Evolutionary conservation across 2,797 vertebrate species (phyloP).

Genomic region (Rhinella marina): DNA sequence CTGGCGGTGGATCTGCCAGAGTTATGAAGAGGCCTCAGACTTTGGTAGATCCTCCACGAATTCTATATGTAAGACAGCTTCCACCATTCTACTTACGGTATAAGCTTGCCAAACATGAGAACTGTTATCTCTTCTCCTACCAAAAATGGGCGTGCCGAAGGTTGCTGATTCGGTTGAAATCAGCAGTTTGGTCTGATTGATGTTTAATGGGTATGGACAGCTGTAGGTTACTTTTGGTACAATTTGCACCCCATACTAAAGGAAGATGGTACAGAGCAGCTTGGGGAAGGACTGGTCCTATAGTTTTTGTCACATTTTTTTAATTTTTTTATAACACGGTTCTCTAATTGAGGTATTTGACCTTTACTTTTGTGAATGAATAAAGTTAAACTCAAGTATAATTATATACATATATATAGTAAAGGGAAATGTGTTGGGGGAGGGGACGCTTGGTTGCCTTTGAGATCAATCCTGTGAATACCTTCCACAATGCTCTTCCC

Average conservation of each 20-base stretch:
- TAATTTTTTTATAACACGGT: no score
- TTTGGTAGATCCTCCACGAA: no score
- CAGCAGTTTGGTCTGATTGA: background rate
- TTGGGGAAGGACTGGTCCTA: no score
- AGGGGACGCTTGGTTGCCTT: background rate
- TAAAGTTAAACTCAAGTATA: background rate
- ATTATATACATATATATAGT: background rate
- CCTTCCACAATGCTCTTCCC: conserved; percentile 31
- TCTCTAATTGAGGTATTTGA: no score
- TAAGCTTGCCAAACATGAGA: background rate
- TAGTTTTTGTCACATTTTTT: no score
- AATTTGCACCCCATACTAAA: background rate
- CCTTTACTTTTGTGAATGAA: background rate
- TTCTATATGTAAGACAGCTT: background rate
- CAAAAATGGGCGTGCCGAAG: no score
- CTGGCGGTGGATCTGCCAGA: no score
- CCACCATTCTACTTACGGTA: background rate
- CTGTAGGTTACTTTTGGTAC: background rate
- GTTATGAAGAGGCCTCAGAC: no score
- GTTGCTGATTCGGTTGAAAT: no score
- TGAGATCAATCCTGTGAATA: conserved; percentile 32
- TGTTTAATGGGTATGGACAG: background rate
- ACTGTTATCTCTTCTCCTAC: background rate
- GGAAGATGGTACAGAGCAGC: no score
- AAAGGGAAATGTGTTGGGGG: background rate